Percentiles rank a stretch among this genome's conserved stretches.
Evolutionary conservation across 2,113 vertebrate species (phyloP).

Genomic region (Nyctibius bracteatus): DNA sequence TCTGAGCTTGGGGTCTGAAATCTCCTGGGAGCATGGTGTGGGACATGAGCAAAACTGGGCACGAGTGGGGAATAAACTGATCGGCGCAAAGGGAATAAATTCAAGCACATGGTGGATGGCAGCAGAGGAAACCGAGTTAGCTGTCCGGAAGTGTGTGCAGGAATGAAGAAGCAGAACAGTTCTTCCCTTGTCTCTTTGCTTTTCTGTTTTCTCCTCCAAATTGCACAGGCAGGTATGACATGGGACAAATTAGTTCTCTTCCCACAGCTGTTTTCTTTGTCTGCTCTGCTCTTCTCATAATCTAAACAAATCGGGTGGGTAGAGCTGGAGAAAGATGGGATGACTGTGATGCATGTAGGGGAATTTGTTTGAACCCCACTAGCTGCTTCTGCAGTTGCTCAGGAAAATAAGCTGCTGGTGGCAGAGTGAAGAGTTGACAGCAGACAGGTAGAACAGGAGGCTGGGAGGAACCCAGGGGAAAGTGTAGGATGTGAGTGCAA

Average conservation of each 20-base stretch:
- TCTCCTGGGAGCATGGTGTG: not conserved
- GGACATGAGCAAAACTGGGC: not conserved
- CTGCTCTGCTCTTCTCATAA: not conserved
- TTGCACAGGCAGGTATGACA: not conserved
- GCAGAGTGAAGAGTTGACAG: not conserved
- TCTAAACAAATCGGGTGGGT: not conserved
- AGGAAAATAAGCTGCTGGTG: not conserved
- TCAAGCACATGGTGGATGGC: rapidly evolving
- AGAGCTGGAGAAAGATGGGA: not conserved
- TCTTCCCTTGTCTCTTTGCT: not conserved
- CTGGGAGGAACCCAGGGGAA: not conserved
- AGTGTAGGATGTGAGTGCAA: not conserved
- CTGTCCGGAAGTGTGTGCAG: rapidly evolving
- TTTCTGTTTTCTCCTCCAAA: not conserved
- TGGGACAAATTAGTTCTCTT: not conserved
- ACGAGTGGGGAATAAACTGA: not conserved
- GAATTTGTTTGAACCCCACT: not conserved
- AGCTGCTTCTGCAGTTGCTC: not conserved
- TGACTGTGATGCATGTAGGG: rapidly evolving
- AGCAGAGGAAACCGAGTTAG: not conserved
- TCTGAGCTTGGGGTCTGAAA: not conserved
- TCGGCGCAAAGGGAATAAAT: not conserved
- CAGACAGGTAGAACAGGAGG: not conserved
- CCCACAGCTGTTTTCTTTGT: not conserved
- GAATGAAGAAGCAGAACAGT: not conserved